Evolutionary conservation across 2,888 invertebrate genomes (phyloP).

Genomic region (Chaitophorus viminalis): DNA sequence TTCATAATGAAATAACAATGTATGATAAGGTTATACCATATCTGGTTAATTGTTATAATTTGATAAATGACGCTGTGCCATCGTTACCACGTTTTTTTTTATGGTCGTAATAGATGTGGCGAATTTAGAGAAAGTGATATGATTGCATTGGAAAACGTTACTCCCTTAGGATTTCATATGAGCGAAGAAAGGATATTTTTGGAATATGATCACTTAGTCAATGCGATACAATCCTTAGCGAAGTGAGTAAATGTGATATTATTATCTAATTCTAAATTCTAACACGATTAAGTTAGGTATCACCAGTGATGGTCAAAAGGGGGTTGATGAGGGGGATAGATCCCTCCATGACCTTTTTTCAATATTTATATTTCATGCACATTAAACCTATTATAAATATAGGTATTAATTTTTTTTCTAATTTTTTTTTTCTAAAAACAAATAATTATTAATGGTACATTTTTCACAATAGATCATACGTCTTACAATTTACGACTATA

Average conservation of each 20-base stretch:
- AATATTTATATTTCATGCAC: too few relatives aligned
- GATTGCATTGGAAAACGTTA: conserved; percentile 63
- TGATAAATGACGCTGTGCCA: not conserved
- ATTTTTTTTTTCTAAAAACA: too few relatives aligned
- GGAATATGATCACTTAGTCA: conserved; percentile 63
- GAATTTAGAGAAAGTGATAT: conserved; percentile 41
- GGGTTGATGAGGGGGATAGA: too few relatives aligned
- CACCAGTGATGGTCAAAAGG: too few relatives aligned
- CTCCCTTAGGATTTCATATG: conserved; percentile 57
- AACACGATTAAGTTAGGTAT: too few relatives aligned
- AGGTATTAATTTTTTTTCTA: too few relatives aligned
- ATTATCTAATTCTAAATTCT: not conserved
- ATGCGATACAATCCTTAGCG: not conserved
- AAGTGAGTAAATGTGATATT: conserved; percentile 5
- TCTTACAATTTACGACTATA: too few relatives aligned
- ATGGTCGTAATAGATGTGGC: conserved; percentile 44
- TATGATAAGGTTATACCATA: conserved; percentile 63
- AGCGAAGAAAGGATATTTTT: conserved; percentile 62
- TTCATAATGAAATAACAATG: conserved; percentile 63
- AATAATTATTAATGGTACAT: too few relatives aligned
- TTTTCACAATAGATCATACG: too few relatives aligned
- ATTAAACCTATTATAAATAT: too few relatives aligned
- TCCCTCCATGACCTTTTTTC: too few relatives aligned
- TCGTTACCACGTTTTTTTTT: conserved; percentile 62
- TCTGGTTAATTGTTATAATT: conserved; percentile 8